Percentiles rank a stretch among this genome's conserved stretches.
phyloP scores from a whole-genome alignment of 2,797 vertebrate species.

The Pseudotriccus pelzelni region DNA sequence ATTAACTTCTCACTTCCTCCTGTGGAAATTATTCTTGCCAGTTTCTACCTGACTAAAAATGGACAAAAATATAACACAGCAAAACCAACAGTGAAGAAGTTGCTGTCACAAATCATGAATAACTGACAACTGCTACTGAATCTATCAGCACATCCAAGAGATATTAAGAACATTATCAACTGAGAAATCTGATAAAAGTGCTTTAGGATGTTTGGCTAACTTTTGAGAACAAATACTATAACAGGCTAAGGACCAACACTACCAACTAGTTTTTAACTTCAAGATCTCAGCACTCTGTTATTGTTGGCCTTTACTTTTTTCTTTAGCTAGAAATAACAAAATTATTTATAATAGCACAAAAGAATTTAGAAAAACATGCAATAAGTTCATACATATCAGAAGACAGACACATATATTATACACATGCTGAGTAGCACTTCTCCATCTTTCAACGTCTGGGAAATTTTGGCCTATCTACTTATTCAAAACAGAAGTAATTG shows the following conservation, averaged over 20 bases:
- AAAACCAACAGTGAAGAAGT: background rate
- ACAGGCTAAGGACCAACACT: background rate
- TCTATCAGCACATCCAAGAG: background rate
- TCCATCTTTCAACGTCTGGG: constrained; percentile 12
- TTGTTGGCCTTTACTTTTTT: constrained; percentile 21
- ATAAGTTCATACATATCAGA: background rate
- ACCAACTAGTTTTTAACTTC: background rate
- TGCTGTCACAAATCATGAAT: background rate
- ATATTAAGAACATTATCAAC: background rate
- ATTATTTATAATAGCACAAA: constrained; percentile 46
- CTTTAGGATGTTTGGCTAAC: background rate
- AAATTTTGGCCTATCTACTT: background rate
- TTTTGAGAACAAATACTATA: background rate
- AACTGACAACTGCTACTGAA: background rate
- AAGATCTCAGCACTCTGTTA: background rate
- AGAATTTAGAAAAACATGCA: constrained; percentile 30
- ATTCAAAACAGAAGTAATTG: background rate
- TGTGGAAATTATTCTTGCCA: background rate
- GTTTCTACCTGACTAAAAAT: background rate
- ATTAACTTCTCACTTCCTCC: background rate
- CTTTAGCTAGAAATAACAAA: constrained; percentile 18
- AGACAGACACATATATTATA: background rate
- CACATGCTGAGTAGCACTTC: background rate
- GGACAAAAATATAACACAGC: background rate
- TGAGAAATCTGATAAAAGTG: background rate